Percentiles rank a stretch among this genome's conserved stretches.
Conservation (phyloP, 2,888 invertebrate species). For the Idaea aversata region DNA sequence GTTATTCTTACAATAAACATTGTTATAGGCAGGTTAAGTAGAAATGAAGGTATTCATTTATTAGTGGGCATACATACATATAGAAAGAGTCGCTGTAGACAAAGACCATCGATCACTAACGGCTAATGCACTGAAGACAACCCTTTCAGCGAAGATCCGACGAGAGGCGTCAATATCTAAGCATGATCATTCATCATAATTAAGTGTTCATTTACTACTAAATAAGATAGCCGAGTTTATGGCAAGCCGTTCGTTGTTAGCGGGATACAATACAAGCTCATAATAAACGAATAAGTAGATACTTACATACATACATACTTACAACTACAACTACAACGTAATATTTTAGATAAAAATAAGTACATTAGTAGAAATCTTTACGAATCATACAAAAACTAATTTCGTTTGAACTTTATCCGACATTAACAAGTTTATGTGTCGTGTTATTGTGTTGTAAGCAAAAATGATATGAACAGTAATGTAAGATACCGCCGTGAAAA, state of each 20-base stretch:
- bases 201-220: conserved; percentile 24
- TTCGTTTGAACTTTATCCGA: conserved; percentile 35
- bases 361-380: not conserved
- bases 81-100: conserved; percentile 40
- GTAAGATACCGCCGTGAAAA: conserved; percentile 61
- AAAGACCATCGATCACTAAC: conserved; percentile 69
- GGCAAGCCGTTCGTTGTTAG: no score
- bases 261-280: no score
- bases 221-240: no score
- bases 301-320: not conserved
- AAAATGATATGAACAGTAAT: conserved; percentile 62
- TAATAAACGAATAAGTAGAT: no score
- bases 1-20: conserved; percentile 11
- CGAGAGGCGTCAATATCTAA: conserved; percentile 31
- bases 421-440: conserved; percentile 45
- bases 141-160: conserved; percentile 55
- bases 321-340: not conserved
- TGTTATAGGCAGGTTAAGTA: conserved; percentile 5
- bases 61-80: conserved; percentile 54
- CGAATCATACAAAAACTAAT: conserved; percentile 30
- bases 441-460: conserved; percentile 52
- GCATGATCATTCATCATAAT: conserved; percentile 44
- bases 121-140: conserved; percentile 61
- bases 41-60: conserved; percentile 20
- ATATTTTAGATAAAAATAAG: not conserved